These are phyloP conservation scores for Pollenia labialis DNA, from an alignment of 2,888 invertebrate species.

Conservation along the genomic window DNA sequence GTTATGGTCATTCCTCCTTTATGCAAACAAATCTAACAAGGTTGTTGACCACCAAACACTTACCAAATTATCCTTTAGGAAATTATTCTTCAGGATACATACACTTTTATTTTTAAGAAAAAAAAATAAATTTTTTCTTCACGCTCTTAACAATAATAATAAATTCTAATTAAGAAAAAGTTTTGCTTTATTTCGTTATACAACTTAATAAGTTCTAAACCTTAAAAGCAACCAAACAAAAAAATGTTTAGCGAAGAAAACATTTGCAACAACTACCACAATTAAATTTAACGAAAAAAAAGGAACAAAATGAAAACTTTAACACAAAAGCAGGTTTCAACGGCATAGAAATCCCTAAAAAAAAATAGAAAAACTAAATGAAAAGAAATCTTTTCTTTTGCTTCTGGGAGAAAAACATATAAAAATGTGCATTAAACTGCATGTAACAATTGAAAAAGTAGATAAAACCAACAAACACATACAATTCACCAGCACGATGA, in stretches of 20 bases:
- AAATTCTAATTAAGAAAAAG: constrained; percentile 61
- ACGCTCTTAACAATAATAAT: constrained; percentile 39
- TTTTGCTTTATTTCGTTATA: constrained; percentile 21
- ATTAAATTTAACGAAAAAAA: constrained; percentile 41
- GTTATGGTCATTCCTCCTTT: not conserved
- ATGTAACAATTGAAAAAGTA: constrained; percentile 56
- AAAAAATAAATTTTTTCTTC: not conserved
- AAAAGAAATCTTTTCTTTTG: constrained; percentile 47
- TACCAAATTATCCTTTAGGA: constrained; percentile 42
- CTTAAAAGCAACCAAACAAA: constrained; percentile 6
- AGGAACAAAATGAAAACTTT: constrained; percentile 18
- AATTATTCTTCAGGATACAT: constrained; percentile 29
- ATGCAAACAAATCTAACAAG: not conserved
- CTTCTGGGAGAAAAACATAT: not conserved
- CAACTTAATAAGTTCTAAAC: constrained; percentile 57
- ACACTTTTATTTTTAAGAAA: not conserved
- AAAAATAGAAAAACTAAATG: constrained; percentile 39
- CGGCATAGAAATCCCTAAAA: constrained; percentile 59
- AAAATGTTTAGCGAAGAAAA: not conserved
- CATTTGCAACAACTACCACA: constrained; percentile 55
- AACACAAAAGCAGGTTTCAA: constrained; percentile 47
- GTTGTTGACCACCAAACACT: constrained; percentile 52
- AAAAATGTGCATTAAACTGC: constrained; percentile 64
- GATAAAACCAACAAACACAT: constrained; percentile 15
- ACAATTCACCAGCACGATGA: constrained; percentile 27